Percentiles rank a stretch among this genome's conserved stretches.
These are phyloP conservation scores for Dynastes grantii DNA, from an alignment of 2,888 invertebrate species.

Conservation along the genomic window DNA sequence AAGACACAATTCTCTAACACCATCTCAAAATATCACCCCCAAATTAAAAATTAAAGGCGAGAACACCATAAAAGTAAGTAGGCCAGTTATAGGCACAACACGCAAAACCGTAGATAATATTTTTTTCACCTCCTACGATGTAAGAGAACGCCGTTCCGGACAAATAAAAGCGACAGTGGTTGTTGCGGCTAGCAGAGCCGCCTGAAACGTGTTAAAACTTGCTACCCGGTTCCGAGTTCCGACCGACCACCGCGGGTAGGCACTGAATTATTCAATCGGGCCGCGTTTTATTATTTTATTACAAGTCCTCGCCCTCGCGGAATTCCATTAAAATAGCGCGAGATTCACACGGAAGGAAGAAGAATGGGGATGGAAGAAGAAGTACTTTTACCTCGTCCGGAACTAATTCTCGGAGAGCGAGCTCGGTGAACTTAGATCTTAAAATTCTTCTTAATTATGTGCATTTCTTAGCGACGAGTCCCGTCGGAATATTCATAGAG, in stretches of 20 bases:
- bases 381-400: background rate
- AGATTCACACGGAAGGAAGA: constrained; percentile 47
- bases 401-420: background rate
- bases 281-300: constrained; percentile 64
- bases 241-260: constrained; percentile 58
- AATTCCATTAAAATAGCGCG: constrained; percentile 60
- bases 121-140: constrained; percentile 55
- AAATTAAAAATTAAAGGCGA: constrained; percentile 52
- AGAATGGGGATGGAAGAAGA: background rate
- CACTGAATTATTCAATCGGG: constrained; percentile 64
- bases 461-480: constrained; percentile 56
- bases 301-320: constrained; percentile 56
- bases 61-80: constrained; percentile 51
- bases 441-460: constrained; percentile 61
- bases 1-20: background rate
- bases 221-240: constrained; percentile 44
- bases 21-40: constrained; percentile 21
- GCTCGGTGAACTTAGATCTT: background rate
- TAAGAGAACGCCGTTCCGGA: background rate
- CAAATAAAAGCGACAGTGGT: constrained; percentile 49
- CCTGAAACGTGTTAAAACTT: constrained; percentile 63
- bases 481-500: constrained; percentile 49
- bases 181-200: constrained; percentile 49
- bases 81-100: constrained; percentile 53
- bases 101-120: constrained; percentile 46